phyloP scores from a whole-genome alignment of 2,797 vertebrate genomes.

The Podarcis siculus region DNA sequence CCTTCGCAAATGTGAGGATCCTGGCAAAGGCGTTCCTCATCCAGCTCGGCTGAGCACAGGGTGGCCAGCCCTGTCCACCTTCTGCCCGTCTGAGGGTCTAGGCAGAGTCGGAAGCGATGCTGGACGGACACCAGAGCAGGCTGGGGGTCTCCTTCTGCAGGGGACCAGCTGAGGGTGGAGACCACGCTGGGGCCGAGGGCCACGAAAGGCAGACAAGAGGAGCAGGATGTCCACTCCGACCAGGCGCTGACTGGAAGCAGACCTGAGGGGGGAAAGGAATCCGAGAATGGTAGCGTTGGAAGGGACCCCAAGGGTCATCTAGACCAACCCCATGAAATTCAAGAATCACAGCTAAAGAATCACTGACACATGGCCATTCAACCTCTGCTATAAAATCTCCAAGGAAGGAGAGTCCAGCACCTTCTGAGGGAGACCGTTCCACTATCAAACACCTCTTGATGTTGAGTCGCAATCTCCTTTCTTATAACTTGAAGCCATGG shows the following conservation, averaged over 20 bases:
- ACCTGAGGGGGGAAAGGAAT: constrained; percentile 14
- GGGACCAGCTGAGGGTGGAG: neutral
- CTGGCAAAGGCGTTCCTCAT: constrained; percentile 81
- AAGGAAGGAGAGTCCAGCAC: too few species aligned
- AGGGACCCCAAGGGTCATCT: too few species aligned
- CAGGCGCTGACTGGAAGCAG: constrained; percentile 86
- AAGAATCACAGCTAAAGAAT: too few species aligned
- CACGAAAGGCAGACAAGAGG: constrained; percentile 77
- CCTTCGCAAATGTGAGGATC: constrained; percentile 81
- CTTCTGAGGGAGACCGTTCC: too few species aligned
- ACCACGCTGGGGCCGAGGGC: constrained; percentile 44
- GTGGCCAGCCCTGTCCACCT: constrained; percentile 62
- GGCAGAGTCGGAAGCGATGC: constrained; percentile 84
- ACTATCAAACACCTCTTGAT: too few species aligned
- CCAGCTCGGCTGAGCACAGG: constrained; percentile 75
- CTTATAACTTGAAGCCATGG: too few species aligned
- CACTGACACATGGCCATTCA: too few species aligned
- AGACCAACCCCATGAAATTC: too few species aligned
- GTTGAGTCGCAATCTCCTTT: too few species aligned
- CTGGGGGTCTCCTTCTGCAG: rapidly evolving
- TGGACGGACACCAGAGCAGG: constrained; percentile 77
- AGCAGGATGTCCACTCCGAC: constrained; percentile 89
- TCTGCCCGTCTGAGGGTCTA: constrained; percentile 84
- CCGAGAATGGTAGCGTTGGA: too few species aligned
- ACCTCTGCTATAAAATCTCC: too few species aligned